Base-by-base conservation (phyloP, 2,888 invertebrate species). In the Stramonita haemastoma region DNA sequence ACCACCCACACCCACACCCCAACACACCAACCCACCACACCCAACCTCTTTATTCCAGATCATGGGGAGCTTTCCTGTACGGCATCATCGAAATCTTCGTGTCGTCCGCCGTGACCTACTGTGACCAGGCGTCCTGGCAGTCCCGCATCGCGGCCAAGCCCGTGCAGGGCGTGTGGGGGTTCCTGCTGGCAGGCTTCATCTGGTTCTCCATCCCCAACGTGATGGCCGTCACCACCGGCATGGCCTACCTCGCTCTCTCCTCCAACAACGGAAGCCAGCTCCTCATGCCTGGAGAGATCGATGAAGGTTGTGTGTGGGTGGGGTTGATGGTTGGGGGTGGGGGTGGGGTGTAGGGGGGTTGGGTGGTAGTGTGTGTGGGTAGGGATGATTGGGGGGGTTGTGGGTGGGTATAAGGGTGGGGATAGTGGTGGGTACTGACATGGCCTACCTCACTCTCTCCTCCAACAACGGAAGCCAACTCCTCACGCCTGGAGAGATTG, bases 51-150 rank as follows among this genome's bases (percentile, higher is more conserved):
- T 22, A 86, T 2, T 93, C 94, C 90, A 91, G 94, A 73, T 95
- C 95, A 2, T 93, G 93, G 57, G 94, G 93, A 13, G 94, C 95
- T 19, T 92, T 95, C 84, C 90, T 95, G 89, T 95, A 94, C 89
- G 95, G 95, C 11, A 93, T 95, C 89, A 95, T 95, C 56, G 95
- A 95, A 92, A 90, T 91, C 83, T 96, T 96, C 91, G 95, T 95
- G 83, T 94, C 95, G 88, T 94, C 95, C 46, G 95, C 95, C 0
- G 95, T 95, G 60, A 95, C 95, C 1, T 95, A 94, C 90, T 94
- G 94, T 89, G 96, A 96, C 92, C 96, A 96, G 91, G 95, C 96
- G 0, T 96, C 95, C 66, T 96, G 96, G 96, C 96, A 96, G 91
- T 95, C 95, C 89, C 93, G 95, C 57, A 95, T 95, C 73, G 95